A percentile compares a stretch with the other conserved stretches of the same genome.
These are phyloP conservation scores for Phallusia fumigata DNA, from an alignment of 23 tunicate genomes.

Conservation along the genomic window DNA sequence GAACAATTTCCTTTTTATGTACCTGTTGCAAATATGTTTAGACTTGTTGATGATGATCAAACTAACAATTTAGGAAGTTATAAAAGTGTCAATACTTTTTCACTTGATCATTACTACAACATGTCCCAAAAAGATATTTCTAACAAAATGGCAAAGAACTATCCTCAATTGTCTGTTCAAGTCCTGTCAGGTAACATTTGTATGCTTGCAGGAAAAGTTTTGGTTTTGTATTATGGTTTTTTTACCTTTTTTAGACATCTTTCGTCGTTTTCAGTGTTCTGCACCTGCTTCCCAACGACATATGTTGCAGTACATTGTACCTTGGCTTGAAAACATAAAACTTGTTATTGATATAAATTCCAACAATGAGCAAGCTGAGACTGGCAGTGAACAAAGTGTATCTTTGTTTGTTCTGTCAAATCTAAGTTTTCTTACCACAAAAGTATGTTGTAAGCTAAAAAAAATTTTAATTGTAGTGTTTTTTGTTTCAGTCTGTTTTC, in stretches of 20 bases:
- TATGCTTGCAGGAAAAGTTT: not conserved
- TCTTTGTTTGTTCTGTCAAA: conserved; percentile 36
- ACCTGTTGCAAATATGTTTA: no score
- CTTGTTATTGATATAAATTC: conserved; percentile 5
- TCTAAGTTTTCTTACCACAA: conserved; percentile 16
- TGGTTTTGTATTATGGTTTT: not conserved
- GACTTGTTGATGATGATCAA: not conserved
- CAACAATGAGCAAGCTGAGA: conserved; percentile 16
- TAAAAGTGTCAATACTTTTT: conserved; percentile 2
- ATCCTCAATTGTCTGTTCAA: conserved; percentile 51
- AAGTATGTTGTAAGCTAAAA: not conserved
- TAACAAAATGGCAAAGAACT: conserved; percentile 36
- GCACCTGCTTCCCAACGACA: conserved; percentile 40
- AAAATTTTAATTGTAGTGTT: no score
- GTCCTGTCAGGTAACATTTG: conserved; percentile 39
- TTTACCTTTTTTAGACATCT: conserved; percentile 41
- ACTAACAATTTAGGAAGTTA: not conserved
- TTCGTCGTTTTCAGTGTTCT: conserved; percentile 53
- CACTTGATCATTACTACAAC: conserved; percentile 18
- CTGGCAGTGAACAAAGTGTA: conserved; percentile 47
- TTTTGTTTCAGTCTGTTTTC: no score
- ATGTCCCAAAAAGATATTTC: conserved; percentile 35
- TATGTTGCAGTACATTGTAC: conserved; percentile 63
- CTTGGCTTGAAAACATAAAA: conserved; percentile 72
- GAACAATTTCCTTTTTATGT: no score